Base-by-base conservation (phyloP, 1,140 invertebrate species). In the Drosophila lini region DNA sequence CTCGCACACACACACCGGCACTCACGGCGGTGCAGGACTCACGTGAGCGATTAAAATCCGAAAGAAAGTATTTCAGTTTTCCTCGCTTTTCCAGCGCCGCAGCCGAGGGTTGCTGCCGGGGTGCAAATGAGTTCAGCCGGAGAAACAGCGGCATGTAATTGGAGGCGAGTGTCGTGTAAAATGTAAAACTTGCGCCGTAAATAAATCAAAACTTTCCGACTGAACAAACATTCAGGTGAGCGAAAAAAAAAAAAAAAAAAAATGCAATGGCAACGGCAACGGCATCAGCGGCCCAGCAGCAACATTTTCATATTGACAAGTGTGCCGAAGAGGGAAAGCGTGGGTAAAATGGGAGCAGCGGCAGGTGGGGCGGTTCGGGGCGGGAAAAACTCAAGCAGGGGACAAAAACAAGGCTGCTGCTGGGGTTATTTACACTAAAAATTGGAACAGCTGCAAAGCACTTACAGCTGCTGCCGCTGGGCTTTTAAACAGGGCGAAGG, bases 161-260 rank as follows among this genome's bases (percentile, higher is more conserved):
- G 84, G 84, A 89, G 84, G 84, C 84, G 84, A 89, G 84, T 89
- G 84, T 89, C 84, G 84, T 89, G 84, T 89, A 89, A 89, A 89
- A 89, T 89, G 84, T 89, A 90, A 90, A 90, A 90, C 85, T 90
- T 90, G 85, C 65, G 75, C 81, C 86, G 86, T 90, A 90, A 90
- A 90, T 90, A 90, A 90, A 90, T 90, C 86, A 90, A 90, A 90
- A 90, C 81, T 90, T 90, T 90, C 86, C 85, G 86, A 90, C 86
- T 90, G 86, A 90, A 90, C 86, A 90, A 90, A 90, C 86, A 90
- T 81, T 86, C 86, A 90, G 86, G 85, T 86, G 86, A 89, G 85
- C 85, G 85, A 81, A 55, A 53, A 79, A 38, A 47, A 25, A 10
- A 47, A 25, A 10, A 48, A n/a, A 28, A 31, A 90, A 84, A 85